Base-by-base conservation (phyloP, 2,888 invertebrate species). In the Esperia sulphurella region DNA sequence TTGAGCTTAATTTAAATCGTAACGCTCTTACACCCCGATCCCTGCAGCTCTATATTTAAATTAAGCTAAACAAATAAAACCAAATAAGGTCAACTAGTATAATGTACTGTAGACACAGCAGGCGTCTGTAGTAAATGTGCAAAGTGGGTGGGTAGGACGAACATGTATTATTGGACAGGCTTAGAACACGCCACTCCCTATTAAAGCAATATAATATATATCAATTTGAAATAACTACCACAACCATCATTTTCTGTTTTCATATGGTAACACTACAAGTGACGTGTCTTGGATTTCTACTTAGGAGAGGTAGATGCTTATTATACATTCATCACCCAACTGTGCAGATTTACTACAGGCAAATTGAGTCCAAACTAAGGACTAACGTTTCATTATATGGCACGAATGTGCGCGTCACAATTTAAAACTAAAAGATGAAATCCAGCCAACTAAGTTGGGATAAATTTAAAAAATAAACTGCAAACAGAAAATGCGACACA, bases 1-100 rank as follows among this genome's bases (percentile, higher is more conserved):
- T 89, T 86, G 87, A 89, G 90, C 89, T 89, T 86, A 88, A 89
- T 89, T 88, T 83, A 86, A 87, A 82, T 77, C 59, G 65, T 72
- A 75, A 69, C 62, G 64, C 60, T 55, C 48, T 51, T 51, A 51
- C 63, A 67, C 61, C 69, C 71, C 75, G 73, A 70, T 59, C 54
- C 67, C 69, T 65, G 63, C 70, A 51, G 40, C 35, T 57, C 50
- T 54, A 63, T 60, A 52, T 83, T 84, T 83, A 84, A 89, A 90
- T 89, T 88, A 89, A 89, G 88, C 89, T 80, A 57, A 89, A 89
- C 89, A 86, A 82, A 84, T 83, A 82, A 77, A 67, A 76, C 63
- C 64, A 70, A 65, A 64, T 58, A 63, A 79, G 52, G 59, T 68
- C 59, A 67, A 72, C 63, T 69, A 69, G 54, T 35, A 58, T 55